Conservation (phyloP, 2,888 invertebrate species). For the Clostera curtula region DNA sequence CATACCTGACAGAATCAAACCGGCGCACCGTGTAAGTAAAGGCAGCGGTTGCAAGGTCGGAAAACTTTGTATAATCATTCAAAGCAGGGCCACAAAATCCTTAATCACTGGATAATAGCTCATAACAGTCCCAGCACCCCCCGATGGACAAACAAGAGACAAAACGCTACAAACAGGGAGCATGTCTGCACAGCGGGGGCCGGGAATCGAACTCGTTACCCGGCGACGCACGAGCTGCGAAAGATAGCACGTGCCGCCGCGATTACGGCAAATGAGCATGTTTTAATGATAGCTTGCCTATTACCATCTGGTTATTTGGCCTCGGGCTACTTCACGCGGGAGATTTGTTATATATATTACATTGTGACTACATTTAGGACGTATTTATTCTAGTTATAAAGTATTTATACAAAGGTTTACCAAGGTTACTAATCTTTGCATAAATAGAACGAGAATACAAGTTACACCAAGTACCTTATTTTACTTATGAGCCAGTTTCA, state of each 20-base stretch:
- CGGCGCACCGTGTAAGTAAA: too few relatives aligned
- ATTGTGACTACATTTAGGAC: neutral
- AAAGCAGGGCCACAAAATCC: too few relatives aligned
- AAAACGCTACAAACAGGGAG: constrained; percentile 16
- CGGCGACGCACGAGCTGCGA: constrained; percentile 14
- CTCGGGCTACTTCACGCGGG: constrained; percentile 4
- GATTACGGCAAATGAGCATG: constrained; percentile 28
- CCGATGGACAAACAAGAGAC: constrained; percentile 25
- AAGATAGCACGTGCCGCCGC: constrained; percentile 17
- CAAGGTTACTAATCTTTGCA: too few relatives aligned
- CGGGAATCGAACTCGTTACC: constrained; percentile 47
- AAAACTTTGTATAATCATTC: too few relatives aligned
- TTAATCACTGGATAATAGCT: too few relatives aligned
- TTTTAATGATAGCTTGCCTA: constrained; percentile 25
- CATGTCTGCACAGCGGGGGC: constrained; percentile 40
- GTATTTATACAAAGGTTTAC: too few relatives aligned
- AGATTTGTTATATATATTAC: neutral
- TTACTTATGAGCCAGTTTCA: too few relatives aligned
- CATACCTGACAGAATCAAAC: too few relatives aligned
- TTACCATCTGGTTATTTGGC: constrained; percentile 22
- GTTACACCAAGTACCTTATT: too few relatives aligned
- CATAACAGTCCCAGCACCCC: constrained; percentile 9
- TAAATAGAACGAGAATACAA: too few relatives aligned
- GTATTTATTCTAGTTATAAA: neutral
- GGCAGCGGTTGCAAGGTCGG: too few relatives aligned